Evolutionary conservation across 2,888 invertebrate genomes (phyloP), one percentile per base, ranked within the genome.

Genomic region (Melolontha melolontha): DNA sequence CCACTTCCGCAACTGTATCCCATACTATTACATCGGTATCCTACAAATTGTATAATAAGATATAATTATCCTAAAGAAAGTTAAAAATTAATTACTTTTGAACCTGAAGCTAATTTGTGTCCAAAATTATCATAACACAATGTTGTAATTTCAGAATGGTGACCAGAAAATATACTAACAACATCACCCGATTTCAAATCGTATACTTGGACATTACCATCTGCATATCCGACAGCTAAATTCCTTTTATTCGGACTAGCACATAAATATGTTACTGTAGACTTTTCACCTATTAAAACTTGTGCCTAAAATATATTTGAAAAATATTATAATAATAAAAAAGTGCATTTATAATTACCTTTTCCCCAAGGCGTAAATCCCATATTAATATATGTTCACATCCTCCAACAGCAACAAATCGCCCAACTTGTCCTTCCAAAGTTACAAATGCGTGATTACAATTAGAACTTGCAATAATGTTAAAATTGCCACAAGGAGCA

Each of bases 21-120:
- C 97, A 97, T 1, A 98, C 87, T 51, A 98, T 94, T 5, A 98
- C 89, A 81, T 97, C 94, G 5, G 96, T 96, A 81, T 98, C 98
- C 91, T 93, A 79, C 16, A 85, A 85, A 69, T 65, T 34, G 7
- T 34, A 34, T 34, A 71, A 63, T 67, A 72, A 54, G 12, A 22
- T 52, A 52, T 69, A 50, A 12, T 59, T 22, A 22, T 22, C 7
- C 11, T 14, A 22, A 22, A 27, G 2, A 10, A 29, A 29, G n/a
- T 4, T 52, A 11, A 22, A 34, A 12, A 11, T 29, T 47, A 47
- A 34, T 67, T 73, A 92, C 94, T 87, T 93, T 94, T 59, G 94
- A 90, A 12, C 98, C 98, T 59, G 96, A 95, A 0, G 95, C 94
- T 66, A 98, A 85, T 75, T 92, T 88, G 78, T 96, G 91, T 0